Base-by-base conservation (phyloP, 1,140 invertebrate species). In the Tenebrio molitor region DNA sequence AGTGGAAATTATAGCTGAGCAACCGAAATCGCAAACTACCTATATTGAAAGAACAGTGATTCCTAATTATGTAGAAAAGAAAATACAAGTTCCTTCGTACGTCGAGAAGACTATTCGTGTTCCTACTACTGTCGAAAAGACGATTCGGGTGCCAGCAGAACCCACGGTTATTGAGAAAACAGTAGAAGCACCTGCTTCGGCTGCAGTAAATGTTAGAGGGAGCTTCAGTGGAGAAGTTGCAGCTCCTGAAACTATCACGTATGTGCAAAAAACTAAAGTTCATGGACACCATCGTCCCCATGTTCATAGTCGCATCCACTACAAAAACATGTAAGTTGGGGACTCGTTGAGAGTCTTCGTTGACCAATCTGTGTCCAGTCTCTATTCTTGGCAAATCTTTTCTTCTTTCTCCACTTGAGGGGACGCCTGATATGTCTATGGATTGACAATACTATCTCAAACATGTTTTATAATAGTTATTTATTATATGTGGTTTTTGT, bases 11-110 rank as follows among this genome's bases (percentile, higher is more conserved):
- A 46, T 64, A 8, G 46, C 58, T 42, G 62, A 73, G 19, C 62
- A 72, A 50, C 68, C 76, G 7, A 41, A 46, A 58, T 46, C 58
- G n/a, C 72, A 74, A 65, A 77, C 74, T 39, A 80, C 80, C 16
- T 76, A 78, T 12, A 74, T 81, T 12, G 77, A 81, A 73, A 71
- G 78, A 58, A 81, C 79, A 6, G 77, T 81, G 2, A 79, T 81
- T 41, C 79, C 79, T 6, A 76, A 81, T 23, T 81, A 81, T 53
- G 77, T 80, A 12, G 79, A 81, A 50, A 81, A 81, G 68, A 81
- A 74, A 21, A 73, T 81, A 23, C 76, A 75, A 53, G 80, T 81
- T 10, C 79, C 79, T 12, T 76, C 70, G 12, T 77, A 78, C 34
- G 77, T 78, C 8, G 79, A 81, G 58, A 81, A 78, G 63, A 73